A percentile compares a stretch with the other conserved stretches of the same genome.
Conservation (phyloP, 2,797 vertebrate genomes). For the Enteromius afrohamiltoni region DNA sequence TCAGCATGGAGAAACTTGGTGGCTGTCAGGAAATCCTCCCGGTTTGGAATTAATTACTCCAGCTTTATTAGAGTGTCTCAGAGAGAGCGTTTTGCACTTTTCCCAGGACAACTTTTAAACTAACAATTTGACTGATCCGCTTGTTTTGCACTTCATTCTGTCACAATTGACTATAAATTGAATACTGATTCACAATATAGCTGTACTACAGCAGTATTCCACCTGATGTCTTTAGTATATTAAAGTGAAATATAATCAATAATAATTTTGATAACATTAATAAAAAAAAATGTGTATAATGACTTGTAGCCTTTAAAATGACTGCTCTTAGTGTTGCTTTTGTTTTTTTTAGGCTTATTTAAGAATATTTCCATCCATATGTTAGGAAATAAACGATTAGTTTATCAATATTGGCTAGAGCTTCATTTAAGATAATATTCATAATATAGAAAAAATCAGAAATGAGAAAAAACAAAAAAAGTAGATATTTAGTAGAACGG, state of each 20-base stretch:
- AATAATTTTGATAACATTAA: background rate
- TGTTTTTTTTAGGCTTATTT: background rate
- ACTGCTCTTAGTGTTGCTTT: background rate
- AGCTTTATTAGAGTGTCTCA: constrained; percentile 1
- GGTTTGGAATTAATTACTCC: constrained; percentile 22
- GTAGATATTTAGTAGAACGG: background rate
- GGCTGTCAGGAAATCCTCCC: constrained; percentile 17
- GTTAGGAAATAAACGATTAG: background rate
- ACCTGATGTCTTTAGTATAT: background rate
- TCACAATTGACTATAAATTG: background rate
- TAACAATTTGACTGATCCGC: background rate
- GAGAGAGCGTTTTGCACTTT: background rate
- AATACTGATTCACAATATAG: background rate
- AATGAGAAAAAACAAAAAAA: background rate
- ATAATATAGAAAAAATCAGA: background rate
- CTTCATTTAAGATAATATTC: background rate
- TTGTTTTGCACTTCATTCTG: background rate
- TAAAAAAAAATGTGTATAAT: background rate
- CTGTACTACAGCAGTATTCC: background rate
- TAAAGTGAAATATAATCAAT: background rate
- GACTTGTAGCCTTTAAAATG: background rate
- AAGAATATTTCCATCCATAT: background rate
- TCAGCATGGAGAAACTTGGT: constrained; percentile 9
- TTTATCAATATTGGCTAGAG: background rate
- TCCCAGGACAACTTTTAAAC: background rate